A percentile compares a stretch with the other conserved stretches of the same genome.
phyloP scores from a whole-genome alignment of 2,797 vertebrate species.

The Sebastes alutus region DNA sequence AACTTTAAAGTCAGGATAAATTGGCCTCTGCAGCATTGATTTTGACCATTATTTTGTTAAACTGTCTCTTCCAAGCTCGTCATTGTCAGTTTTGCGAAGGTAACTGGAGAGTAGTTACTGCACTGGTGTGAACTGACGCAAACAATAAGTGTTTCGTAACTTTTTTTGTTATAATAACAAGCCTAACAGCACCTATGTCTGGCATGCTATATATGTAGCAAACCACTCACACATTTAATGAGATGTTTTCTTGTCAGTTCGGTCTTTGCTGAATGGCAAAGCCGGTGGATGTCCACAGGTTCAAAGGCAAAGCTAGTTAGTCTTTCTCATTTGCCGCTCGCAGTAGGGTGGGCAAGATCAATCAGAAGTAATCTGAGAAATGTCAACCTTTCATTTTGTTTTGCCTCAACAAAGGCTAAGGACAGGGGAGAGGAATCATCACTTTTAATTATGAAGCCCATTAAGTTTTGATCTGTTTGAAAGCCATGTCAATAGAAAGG shows the following conservation, averaged over 20 bases:
- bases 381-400: constrained; percentile 75
- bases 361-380: constrained; percentile 78
- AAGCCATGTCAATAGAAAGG: constrained; percentile 68
- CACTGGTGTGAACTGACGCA: constrained; percentile 3
- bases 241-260: constrained; percentile 35
- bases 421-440: constrained; percentile 59
- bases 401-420: constrained; percentile 67
- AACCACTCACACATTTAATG: constrained; percentile 44
- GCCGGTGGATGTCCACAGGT: constrained; percentile 42
- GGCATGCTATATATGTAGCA: neutral
- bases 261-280: constrained; percentile 43
- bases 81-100: neutral
- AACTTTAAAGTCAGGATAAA: neutral
- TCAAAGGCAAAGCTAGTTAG: constrained; percentile 66
- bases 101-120: constrained; percentile 2
- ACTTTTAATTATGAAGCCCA: constrained; percentile 79
- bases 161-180: constrained; percentile 23
- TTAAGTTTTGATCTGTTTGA: constrained; percentile 70
- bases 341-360: constrained; percentile 74
- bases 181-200: constrained; percentile 5
- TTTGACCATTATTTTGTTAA: neutral
- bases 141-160: constrained; percentile 3
- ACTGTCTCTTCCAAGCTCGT: neutral
- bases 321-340: constrained; percentile 53
- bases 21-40: neutral